Evolutionary conservation across 2,797 vertebrate genomes (phyloP).

Genomic region (Sphenopsis melanotis): DNA sequence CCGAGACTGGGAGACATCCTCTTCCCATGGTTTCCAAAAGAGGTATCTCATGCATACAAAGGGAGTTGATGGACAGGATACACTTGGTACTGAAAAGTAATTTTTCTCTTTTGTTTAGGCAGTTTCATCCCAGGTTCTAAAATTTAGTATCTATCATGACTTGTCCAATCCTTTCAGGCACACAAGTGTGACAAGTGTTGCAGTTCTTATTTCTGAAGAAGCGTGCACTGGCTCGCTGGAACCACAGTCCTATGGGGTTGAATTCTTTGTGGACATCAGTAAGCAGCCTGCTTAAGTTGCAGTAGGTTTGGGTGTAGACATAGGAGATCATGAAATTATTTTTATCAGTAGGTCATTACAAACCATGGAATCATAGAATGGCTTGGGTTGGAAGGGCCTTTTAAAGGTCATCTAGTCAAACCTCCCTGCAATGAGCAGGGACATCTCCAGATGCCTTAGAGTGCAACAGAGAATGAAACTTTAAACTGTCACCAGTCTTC

Average conservation of each 20-base stretch:
- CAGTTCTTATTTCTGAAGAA: neutral
- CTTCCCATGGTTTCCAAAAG: neutral
- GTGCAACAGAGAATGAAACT: neutral
- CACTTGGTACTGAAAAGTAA: neutral
- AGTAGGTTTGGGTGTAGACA: neutral
- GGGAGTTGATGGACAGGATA: neutral
- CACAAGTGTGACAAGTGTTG: accelerated
- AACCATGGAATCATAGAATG: neutral
- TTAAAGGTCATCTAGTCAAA: neutral
- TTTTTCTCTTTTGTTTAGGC: neutral
- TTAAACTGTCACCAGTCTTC: neutral
- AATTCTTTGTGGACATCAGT: neutral
- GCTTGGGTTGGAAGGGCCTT: neutral
- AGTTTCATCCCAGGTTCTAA: neutral
- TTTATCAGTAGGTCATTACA: neutral
- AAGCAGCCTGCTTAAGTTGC: neutral
- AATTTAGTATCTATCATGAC: neutral
- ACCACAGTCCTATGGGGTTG: neutral
- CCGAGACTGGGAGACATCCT: neutral
- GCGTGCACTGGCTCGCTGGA: too few relatives aligned
- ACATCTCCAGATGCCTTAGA: neutral
- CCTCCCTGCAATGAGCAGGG: neutral
- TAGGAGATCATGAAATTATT: neutral
- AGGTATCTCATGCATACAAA: neutral
- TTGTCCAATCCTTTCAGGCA: neutral